These are phyloP conservation scores for Rhyacophila brunnea DNA, from an alignment of 1,140 invertebrate genomes.

Conservation along the genomic window DNA sequence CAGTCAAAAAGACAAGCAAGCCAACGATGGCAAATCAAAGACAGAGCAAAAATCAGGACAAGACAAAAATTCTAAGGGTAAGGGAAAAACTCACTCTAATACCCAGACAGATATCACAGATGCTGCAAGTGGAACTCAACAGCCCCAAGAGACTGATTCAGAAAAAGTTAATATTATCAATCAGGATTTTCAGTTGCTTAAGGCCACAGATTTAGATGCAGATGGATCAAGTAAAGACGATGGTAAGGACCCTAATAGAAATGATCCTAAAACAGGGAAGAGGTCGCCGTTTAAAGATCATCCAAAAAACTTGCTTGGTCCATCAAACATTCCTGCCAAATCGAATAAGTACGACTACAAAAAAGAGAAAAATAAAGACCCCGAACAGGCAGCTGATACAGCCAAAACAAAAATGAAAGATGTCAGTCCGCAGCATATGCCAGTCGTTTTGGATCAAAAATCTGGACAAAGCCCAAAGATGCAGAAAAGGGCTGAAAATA, in stretches of 20 bases:
- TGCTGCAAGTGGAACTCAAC: background rate
- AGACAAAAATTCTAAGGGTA: background rate
- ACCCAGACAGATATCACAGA: background rate
- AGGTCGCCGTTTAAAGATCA: conserved; percentile 26
- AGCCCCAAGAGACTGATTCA: too few species aligned
- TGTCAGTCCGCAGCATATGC: conserved; percentile 9
- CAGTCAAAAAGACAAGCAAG: background rate
- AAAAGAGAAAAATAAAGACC: conserved; percentile 51
- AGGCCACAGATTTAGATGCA: too few species aligned
- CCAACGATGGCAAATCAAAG: background rate
- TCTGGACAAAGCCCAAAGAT: conserved; percentile 11
- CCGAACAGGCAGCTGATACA: conserved; percentile 38
- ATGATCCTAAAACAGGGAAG: conserved; percentile 2
- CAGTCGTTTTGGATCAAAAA: background rate
- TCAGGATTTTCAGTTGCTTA: too few species aligned
- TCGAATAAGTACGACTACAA: conserved; percentile 55
- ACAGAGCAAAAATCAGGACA: background rate
- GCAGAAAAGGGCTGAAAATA: conserved; percentile 22
- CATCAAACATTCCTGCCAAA: conserved; percentile 53
- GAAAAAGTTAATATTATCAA: too few species aligned
- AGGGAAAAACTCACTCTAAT: background rate
- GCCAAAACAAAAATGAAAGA: conserved; percentile 52
- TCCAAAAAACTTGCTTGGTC: conserved; percentile 57
- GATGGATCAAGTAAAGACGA: too few species aligned
- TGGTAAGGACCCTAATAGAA: too few species aligned